Percentiles rank a stretch among this genome's conserved stretches.
phyloP scores from a whole-genome alignment of 2,888 invertebrate species.

The Meloe dianella region DNA sequence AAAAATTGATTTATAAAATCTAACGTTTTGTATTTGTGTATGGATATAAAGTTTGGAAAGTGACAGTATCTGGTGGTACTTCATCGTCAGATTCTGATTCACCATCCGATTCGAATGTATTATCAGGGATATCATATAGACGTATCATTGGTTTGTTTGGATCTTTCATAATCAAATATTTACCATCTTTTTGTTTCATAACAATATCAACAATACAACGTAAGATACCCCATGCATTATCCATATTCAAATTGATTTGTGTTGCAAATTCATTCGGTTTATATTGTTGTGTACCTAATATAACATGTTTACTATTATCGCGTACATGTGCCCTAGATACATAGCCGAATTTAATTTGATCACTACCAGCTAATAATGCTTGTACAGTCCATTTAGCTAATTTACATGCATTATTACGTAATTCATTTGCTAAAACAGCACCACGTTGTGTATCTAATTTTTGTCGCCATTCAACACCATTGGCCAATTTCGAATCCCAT shows the following conservation, averaged over 20 bases:
- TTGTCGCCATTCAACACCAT: constrained; percentile 98
- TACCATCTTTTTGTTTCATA: constrained; percentile 96
- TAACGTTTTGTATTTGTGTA: constrained; percentile 49
- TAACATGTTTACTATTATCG: constrained; percentile 95
- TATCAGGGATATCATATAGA: constrained; percentile 97
- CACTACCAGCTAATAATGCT: constrained; percentile 91
- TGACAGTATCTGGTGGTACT: constrained; percentile 54
- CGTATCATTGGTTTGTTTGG: constrained; percentile 98
- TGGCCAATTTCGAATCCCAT: constrained; percentile 96
- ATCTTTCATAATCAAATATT: constrained; percentile 98
- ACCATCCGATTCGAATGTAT: constrained; percentile 98
- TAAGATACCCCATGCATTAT: constrained; percentile 98
- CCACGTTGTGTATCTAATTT: constrained; percentile 97
- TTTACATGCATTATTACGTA: constrained; percentile 99
- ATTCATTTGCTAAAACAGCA: constrained; percentile 96
- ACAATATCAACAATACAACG: constrained; percentile 96
- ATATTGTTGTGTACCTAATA: constrained; percentile 96
- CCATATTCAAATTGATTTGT: constrained; percentile 98
- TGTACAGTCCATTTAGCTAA: constrained; percentile 99
- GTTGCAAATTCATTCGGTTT: constrained; percentile 98
- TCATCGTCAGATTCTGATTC: constrained; percentile 86
- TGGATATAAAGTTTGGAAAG: constrained; percentile 58
- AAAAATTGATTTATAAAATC: constrained; percentile 12
- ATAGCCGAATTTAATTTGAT: constrained; percentile 98
- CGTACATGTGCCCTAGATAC: constrained; percentile 94